Base-by-base conservation (phyloP, 35 echinoderm and acorn worm genomes). In the Eucidaris tribuloides region DNA sequence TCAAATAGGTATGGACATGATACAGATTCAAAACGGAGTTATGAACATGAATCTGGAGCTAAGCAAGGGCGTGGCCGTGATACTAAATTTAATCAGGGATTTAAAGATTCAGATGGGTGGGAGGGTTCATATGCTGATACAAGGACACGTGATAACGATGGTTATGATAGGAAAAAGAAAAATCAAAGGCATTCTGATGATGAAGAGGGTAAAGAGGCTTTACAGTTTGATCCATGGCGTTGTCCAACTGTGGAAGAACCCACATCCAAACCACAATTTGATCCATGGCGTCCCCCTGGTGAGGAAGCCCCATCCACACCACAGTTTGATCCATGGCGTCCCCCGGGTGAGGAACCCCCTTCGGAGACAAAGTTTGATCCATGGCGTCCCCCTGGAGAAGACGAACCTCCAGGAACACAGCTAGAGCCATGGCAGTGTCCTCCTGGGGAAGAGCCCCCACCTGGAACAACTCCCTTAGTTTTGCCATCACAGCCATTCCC, bases 361-460 rank as follows among this genome's bases (percentile, higher is more conserved):
- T n/a, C n/a, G n/a, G n/a, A n/a, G 44, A 44, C 9, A 5, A 74
- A 43, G 41, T 44, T 38, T 74, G 68, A 74, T 41, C 68, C 24
- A 20, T 74, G 68, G 5, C 68, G 24, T 74, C 22, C 68, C n/a
- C 34, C 68, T 74, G 68, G 35, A 3, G 68, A 74, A 74, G 68
- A 74, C 18, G 15, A 27, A 41, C 37, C 34, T 1, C 37, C 68
- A 18, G 34, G 7, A 0, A 42, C 68, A 9, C 68, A 33, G 24
- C 44, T 41, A 42, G 68, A 74, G 37, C 28, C 38, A 44, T 74
- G 68, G 68, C 68, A 74, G 68, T 74, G 68, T 74, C 68, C 68
- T 11, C 68, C 68, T 23, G 68, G 68, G 38, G 68, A 74, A 40
- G 68, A 74, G 44, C 68, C 68, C 15, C 68, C 68, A 14, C 68